Base-by-base conservation (phyloP, 2,113 vertebrate genomes). In the Sebastes fasciatus region DNA sequence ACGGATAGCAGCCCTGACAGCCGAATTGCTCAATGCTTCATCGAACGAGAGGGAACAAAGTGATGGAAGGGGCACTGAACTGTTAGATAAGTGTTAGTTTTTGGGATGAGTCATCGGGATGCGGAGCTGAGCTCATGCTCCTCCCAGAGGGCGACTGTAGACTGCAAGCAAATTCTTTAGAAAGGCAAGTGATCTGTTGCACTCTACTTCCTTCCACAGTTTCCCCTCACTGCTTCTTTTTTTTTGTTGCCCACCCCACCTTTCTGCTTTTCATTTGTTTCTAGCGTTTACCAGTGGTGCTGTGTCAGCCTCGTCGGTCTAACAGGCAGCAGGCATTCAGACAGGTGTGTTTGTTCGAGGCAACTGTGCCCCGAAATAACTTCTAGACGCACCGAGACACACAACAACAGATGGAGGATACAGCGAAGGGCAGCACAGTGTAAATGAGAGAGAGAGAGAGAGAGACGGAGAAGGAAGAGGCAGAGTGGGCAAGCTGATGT, bases 321-420 rank as follows among this genome's bases (percentile, higher is more conserved):
- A 78, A 88, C 84, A 91, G 79, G 82, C 74, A 86, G 86, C 73
- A 85, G 57, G 62, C 54, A 67, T 64, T 87, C 79, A 80, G 84
- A 87, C 84, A 86, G 86, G 85, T 88, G 89, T 79, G 78, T 88
- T 84, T 89, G 85, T 89, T 91, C 48, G 55, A 83, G 79, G 83
- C 78, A 85, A 87, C 68, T 69, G 69, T 83, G 77, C 79, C 88
- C 87, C 62, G 74, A 91, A 92, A 94, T 93, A 93, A 90, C 89
- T 91, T 68, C 23, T 14, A 74, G 77, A 79, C n/a, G 19, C 66
- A 75, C 68, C 12, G 78, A 86, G 84, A 86, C 72, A 72, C 80
- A 87, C 84, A 87, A 84, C 81, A 82, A 79, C 81, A 92, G 84
- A 89, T 79, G 78, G 75, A 80, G 71, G 80, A 84, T 80, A 62